Base-by-base conservation (phyloP, 2,113 vertebrate genomes). In the Antennarius striatus region DNA sequence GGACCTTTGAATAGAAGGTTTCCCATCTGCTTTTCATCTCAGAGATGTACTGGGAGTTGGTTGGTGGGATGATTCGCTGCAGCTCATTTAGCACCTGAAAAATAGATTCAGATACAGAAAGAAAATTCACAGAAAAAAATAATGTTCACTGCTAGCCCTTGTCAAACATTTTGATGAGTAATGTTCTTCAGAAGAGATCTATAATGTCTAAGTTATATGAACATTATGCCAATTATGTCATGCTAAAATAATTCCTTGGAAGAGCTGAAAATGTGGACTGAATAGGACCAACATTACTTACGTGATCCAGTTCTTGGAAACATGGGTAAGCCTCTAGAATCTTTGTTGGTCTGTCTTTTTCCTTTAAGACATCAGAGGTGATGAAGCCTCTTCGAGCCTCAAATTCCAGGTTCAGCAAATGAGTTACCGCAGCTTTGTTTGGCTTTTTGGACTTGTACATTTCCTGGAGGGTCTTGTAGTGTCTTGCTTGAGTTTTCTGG, bases 11-110 rank as follows among this genome's bases (percentile, higher is more conserved):
- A 4, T 49, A 29, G 36, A 58, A 58, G 32, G 16, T 68, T n/a
- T 68, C 29, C 65, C 54, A 58, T 58, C 54, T 43, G 16, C 11
- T 5, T n/a, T 48, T 47, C 36, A 57, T 51, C 22, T 22, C 22
- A 22, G 22, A 22, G 22, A 22, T 22, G 22, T 22, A 22, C 22
- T 22, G 22, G 22, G 22, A 22, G 22, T 22, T 22, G 22, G 22
- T 22, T 22, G 22, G 22, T 22, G 1, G 22, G 22, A 1, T 22
- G 6, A 68, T 30, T 42, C 30, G 15, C 53, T 39, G 53, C 29
- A 67, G 53, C 64, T 67, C 64, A 67, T 67, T 54, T 43, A 68
- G 15, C 3, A 43, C 55, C 55, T 58, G 32, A 50, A 58, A 68
- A 58, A 58, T 14, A 28, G 7, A 46, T 39, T 16, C 7, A 56